phyloP scores from a whole-genome alignment of 2,113 vertebrate species.

The Pampusana beccarii region DNA sequence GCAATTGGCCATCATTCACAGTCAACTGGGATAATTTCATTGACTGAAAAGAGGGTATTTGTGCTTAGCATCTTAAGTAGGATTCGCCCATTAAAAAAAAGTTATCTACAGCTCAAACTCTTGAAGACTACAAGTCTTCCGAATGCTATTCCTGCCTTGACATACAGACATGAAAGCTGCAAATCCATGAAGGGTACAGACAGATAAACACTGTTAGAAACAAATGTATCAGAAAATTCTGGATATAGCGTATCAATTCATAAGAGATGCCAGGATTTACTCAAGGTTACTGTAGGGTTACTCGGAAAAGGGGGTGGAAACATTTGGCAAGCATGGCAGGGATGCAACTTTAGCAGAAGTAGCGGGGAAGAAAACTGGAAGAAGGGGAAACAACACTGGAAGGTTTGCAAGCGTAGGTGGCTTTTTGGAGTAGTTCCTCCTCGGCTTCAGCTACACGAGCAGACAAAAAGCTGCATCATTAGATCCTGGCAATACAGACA shows the following conservation, averaged over 20 bases:
- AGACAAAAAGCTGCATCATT: neutral
- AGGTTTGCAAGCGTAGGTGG: neutral
- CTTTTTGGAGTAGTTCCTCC: neutral
- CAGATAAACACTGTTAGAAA: neutral
- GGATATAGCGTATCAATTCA: neutral
- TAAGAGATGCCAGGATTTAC: neutral
- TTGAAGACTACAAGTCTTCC: neutral
- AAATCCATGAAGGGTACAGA: neutral
- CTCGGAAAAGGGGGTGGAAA: neutral
- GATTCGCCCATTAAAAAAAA: neutral
- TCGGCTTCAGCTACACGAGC: neutral
- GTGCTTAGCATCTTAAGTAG: neutral
- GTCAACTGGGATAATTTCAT: neutral
- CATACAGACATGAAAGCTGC: neutral
- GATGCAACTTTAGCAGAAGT: neutral
- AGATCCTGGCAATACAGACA: neutral
- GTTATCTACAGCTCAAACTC: neutral
- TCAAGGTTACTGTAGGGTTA: neutral
- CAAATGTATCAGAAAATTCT: neutral
- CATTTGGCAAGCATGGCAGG: neutral
- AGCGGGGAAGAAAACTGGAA: accelerated
- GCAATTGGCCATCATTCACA: neutral
- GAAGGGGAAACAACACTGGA: neutral
- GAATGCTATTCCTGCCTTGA: neutral
- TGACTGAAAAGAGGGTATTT: neutral